Evolutionary conservation across 2,888 invertebrate species (phyloP), one percentile per base, ranked within the genome.

Genomic region (Tenthredo distinguenda): DNA sequence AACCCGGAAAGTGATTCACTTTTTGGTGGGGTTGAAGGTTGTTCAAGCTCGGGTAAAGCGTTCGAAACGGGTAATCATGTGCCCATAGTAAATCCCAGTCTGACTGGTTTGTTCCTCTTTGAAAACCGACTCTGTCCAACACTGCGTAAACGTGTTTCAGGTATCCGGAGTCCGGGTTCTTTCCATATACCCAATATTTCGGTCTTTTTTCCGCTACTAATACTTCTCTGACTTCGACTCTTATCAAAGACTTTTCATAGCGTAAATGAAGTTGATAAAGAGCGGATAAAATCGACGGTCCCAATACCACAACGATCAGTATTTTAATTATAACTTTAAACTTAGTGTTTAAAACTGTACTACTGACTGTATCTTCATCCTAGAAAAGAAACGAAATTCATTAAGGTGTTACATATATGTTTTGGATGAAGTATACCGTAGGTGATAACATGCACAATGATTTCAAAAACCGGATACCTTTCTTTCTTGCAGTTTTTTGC

Each of bases 1-100:
- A 97, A 0, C 99, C 99, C 0, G 99, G 99, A 90, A 98, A 97
- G 92, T 99, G 99, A 92, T 99, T 99, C 0, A 99, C 96, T 92
- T 95, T 96, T 92, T 99, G 98, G 91, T 97, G 94, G 0, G 95
- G 94, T 88, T 96, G 95, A 12, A 98, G 93, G 86, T 94, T 94
- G 86, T 94, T 95, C 50, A 97, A 90, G 84, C 94, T 93, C 0
- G 94, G 91, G 84, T 94, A 94, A 12, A 97, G 91, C 0, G 92
- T 93, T 84, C 95, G 93, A 90, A 98, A 99, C 0, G 99, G 99
- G 92, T 98, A 99, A 90, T 98, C 98, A 92, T 99, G 98, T 0
- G 98, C 96, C 99, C 99, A 99, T 12, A 99, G 94, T 0, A 99
- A 94, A 91, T 97, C 96, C 98, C 99, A 99, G 1, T 96, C 94